Conservation (phyloP, 1,140 invertebrate genomes). For the Heliconius hermathena region DNA sequence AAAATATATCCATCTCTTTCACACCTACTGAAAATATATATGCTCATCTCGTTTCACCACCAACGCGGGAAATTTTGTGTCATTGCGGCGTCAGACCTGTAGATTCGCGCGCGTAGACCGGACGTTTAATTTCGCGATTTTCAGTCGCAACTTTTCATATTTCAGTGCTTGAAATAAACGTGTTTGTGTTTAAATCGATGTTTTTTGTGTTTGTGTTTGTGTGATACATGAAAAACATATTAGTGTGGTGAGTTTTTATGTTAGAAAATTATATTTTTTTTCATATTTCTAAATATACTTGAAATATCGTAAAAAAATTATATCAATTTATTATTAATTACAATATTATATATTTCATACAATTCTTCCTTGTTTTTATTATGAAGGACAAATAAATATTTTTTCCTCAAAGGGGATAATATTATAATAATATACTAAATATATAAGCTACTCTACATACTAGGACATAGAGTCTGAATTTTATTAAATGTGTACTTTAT, state of each 20-base stretch:
- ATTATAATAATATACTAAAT: no score
- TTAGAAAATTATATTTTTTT: background rate
- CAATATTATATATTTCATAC: no score
- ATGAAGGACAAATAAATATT: no score
- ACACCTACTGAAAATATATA: constrained; percentile 17
- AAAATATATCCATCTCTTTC: constrained; percentile 48
- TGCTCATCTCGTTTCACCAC: constrained; percentile 43
- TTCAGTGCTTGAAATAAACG: constrained; percentile 37
- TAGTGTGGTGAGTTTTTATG: constrained; percentile 62
- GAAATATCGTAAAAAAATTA: background rate
- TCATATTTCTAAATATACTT: background rate
- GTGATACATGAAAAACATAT: constrained; percentile 62
- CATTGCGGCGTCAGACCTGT: constrained; percentile 70
- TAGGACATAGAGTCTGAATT: no score
- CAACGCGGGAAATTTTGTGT: constrained; percentile 66
- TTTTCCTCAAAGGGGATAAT: no score
- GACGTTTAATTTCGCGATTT: constrained; percentile 62
- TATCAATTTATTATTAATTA: no score
- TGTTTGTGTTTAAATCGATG: constrained; percentile 41
- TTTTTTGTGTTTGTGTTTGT: constrained; percentile 39
- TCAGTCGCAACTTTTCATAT: constrained; percentile 49
- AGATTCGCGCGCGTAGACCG: constrained; percentile 62
- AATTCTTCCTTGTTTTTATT: no score
- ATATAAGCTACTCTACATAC: no score
- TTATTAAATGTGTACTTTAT: no score